Evolutionary conservation across 2,888 invertebrate genomes (phyloP).

Genomic region (Tenthredo amoena): DNA sequence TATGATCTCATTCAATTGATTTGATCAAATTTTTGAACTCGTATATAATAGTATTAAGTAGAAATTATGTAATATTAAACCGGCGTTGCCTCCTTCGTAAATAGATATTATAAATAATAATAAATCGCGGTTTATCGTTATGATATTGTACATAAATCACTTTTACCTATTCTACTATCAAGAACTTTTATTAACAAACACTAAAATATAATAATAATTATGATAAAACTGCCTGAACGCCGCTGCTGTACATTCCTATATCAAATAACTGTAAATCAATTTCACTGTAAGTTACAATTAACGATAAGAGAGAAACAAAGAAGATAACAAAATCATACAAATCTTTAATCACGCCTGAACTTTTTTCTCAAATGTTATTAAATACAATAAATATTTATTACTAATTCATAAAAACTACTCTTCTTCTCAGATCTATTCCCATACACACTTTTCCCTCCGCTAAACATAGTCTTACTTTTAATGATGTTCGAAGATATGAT

Average conservation of each 20-base stretch:
- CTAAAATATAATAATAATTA: not conserved
- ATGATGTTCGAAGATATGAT: too few relatives aligned
- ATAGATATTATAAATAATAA: not conserved
- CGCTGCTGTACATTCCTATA: slow-evolving; percentile 26
- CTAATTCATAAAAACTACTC: not conserved
- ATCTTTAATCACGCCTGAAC: not conserved
- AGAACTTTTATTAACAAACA: not conserved
- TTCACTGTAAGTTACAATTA: not conserved
- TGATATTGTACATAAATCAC: not conserved
- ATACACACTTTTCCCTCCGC: too few relatives aligned
- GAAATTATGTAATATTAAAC: not conserved
- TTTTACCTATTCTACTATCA: not conserved
- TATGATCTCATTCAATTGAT: not conserved
- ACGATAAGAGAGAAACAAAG: not conserved
- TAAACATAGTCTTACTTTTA: not conserved
- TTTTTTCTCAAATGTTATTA: not conserved
- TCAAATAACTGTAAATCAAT: not conserved
- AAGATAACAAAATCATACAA: not conserved
- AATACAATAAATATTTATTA: slow-evolving; percentile 18
- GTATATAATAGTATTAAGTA: not conserved
- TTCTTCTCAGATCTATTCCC: too few relatives aligned
- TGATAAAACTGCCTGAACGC: not conserved
- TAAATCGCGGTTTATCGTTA: not conserved
- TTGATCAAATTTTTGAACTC: not conserved
- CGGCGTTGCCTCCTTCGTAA: not conserved